Conservation (phyloP, 2,888 invertebrate species). For the Hirtodrosophila trivittata region DNA sequence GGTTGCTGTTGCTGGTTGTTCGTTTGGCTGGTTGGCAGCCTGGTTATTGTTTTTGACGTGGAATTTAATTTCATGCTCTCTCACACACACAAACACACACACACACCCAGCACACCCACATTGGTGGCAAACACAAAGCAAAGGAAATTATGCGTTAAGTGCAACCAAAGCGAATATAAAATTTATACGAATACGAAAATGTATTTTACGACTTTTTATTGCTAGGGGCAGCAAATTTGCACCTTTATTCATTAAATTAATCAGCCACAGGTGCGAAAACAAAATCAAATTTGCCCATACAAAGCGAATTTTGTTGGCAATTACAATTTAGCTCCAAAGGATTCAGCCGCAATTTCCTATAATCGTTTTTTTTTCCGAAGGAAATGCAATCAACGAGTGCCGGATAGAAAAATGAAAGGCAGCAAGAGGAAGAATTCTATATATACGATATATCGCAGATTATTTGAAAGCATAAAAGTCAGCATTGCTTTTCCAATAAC, state of each 20-base stretch:
- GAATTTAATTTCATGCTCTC: conserved; percentile 71
- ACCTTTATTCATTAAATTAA: conserved; percentile 23
- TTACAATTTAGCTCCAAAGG: background rate
- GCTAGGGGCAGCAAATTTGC: conserved; percentile 14
- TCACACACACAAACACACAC: conserved; percentile 21
- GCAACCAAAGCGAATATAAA: conserved; percentile 36
- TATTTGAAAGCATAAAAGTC: no score
- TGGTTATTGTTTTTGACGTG: conserved; percentile 72
- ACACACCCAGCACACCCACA: conserved; percentile 9
- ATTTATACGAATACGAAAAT: conserved; percentile 8
- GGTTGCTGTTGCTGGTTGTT: conserved; percentile 23
- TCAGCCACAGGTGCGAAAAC: background rate
- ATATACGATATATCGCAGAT: no score
- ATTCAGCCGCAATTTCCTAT: background rate
- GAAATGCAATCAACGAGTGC: background rate
- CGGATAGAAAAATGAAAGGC: no score
- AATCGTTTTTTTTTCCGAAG: background rate
- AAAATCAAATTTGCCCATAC: background rate
- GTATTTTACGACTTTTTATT: conserved; percentile 10
- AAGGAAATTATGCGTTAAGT: conserved; percentile 58
- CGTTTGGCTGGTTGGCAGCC: conserved; percentile 37
- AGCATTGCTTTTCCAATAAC: no score
- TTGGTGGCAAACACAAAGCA: conserved; percentile 39
- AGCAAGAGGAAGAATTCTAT: no score
- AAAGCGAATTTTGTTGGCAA: conserved; percentile 13